phyloP scores from a whole-genome alignment of 2,113 vertebrate genomes.

The Coracopsis vasa region DNA sequence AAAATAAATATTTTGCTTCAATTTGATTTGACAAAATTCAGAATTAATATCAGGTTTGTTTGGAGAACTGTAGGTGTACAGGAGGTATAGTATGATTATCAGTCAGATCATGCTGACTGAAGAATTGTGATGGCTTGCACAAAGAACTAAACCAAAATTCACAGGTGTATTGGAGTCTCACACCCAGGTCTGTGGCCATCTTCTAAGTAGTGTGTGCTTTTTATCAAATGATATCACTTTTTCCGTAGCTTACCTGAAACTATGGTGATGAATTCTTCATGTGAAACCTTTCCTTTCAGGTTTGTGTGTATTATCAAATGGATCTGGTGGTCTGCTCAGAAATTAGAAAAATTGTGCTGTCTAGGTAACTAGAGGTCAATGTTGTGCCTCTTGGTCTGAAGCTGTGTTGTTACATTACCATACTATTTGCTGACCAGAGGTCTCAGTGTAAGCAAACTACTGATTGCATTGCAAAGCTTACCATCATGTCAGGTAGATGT shows the following conservation, averaged over 20 bases:
- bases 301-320: neutral
- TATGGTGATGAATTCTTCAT: neutral
- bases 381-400: neutral
- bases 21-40: neutral
- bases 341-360: neutral
- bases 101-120: neutral
- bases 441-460: neutral
- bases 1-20: neutral
- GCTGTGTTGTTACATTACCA: neutral
- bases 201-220: neutral
- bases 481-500: neutral
- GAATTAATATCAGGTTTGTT: neutral
- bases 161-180: neutral
- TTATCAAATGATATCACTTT: neutral
- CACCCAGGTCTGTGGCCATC: accelerated
- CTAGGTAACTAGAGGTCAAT: neutral
- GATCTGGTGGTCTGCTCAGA: neutral
- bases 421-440: neutral
- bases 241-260: neutral
- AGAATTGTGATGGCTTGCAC: neutral
- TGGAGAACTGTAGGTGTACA: neutral
- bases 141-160: neutral
- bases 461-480: neutral
- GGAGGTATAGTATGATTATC: neutral
- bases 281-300: neutral